Conservation (phyloP, 2,797 vertebrate genomes). For the Cetoscarus ocellatus region DNA sequence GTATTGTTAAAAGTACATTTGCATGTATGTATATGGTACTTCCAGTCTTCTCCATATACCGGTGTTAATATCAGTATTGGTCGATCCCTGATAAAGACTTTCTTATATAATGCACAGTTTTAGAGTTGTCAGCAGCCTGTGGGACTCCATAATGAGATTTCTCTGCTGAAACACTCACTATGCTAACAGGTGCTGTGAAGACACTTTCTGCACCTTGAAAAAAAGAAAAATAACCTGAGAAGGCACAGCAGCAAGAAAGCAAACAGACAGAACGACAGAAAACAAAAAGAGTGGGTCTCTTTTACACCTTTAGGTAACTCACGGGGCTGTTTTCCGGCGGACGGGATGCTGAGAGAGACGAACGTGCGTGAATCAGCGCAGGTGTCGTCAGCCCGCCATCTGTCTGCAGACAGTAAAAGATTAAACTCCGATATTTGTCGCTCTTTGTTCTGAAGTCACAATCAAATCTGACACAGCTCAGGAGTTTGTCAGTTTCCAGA, state of each 20-base stretch:
- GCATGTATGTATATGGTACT: no score
- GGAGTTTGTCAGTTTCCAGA: constrained; percentile 12
- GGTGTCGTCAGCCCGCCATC: constrained; percentile 64
- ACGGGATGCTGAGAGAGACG: constrained; percentile 53
- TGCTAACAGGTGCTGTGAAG: not conserved
- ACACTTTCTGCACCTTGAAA: not conserved
- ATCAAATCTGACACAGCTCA: not conserved
- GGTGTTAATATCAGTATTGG: no score
- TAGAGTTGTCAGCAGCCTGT: not conserved
- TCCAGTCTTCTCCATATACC: no score
- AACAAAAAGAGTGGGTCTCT: not conserved
- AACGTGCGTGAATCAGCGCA: constrained; percentile 19
- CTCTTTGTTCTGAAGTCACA: not conserved
- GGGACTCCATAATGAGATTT: not conserved
- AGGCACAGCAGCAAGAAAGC: not conserved
- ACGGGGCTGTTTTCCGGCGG: constrained; percentile 44
- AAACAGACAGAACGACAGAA: not conserved
- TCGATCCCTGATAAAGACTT: not conserved
- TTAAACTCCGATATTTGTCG: not conserved
- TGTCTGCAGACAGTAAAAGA: constrained; percentile 1
- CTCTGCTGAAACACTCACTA: not conserved
- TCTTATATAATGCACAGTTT: not conserved
- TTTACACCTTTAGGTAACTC: constrained; percentile 33
- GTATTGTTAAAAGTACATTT: no score
- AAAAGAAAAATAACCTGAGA: not conserved